These are phyloP conservation scores for Scaptomyza reducta DNA, from an alignment of 2,888 invertebrate species.

Conservation along the genomic window DNA sequence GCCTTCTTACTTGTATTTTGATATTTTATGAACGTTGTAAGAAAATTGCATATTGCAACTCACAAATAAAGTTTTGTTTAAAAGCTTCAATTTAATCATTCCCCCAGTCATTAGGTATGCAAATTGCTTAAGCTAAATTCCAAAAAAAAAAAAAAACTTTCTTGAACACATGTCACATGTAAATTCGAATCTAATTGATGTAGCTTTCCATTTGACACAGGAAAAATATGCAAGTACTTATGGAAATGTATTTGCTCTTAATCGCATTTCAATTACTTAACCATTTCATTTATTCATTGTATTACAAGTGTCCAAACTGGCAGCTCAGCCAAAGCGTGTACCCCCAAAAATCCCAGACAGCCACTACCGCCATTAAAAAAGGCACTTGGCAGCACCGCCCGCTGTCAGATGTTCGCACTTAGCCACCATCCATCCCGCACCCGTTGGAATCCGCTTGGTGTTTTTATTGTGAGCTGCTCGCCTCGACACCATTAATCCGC, in stretches of 20 bases:
- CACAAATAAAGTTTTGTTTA: too few relatives aligned
- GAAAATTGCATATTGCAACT: too few relatives aligned
- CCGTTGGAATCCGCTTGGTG: constrained; percentile 7
- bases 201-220: background rate
- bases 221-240: constrained; percentile 14
- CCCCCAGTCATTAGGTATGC: background rate
- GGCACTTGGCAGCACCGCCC: constrained; percentile 38
- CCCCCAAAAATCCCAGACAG: constrained; percentile 49
- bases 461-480: constrained; percentile 59
- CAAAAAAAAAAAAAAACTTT: background rate
- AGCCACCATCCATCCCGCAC: background rate
- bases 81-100: background rate
- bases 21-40: too few relatives aligned
- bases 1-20: too few relatives aligned
- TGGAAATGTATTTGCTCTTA: constrained; percentile 51
- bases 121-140: background rate
- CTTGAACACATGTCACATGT: background rate
- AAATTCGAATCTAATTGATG: constrained; percentile 32
- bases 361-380: constrained; percentile 37
- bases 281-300: constrained; percentile 75
- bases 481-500: constrained; percentile 74
- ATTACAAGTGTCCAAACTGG: constrained; percentile 71
- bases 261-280: constrained; percentile 76
- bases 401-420: constrained; percentile 32
- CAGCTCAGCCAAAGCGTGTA: constrained; percentile 53